Base-by-base conservation (phyloP, 2,888 invertebrate species). In the Cataglyphis cursor region DNA sequence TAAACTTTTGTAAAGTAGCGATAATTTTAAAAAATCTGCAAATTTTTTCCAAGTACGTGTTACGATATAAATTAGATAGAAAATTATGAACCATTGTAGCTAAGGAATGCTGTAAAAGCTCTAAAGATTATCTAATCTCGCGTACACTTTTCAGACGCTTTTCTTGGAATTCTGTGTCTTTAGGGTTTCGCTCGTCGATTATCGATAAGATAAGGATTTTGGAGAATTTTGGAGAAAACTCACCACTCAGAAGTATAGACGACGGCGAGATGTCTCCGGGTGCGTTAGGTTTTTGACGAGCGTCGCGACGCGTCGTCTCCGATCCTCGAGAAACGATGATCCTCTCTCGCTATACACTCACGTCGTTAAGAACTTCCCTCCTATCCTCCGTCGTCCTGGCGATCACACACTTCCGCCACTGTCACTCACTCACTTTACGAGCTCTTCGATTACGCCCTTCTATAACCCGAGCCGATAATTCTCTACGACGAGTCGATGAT, bases 211-310 rank as follows among this genome's bases (percentile, higher is more conserved):
- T 51, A 51, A 51, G 51, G 15, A 28, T 28, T 64, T 51, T 51
- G 18, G 24, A 18, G 38, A 24, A 31, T 10, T 18, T 44, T 61
- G 15, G 48, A 38, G 62, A 81, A 65, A 80, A 85, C 89, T 89
- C 54, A 90, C 89, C 90, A 90, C 90, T 90, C 18, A 35, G 44
- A 80, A 72, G 44, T 44, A 21, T 59, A n/a, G n/a, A 51, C 57
- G 87, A 65, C 75, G 62, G 75, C 81, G 65, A 73, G 85, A 76
- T 82, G 70, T 57, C 61, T 65, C 38, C 65, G 81, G 90, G 86
- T 81, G 82, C 87, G 88, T 85, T 86, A 82, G 86, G 85, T 85
- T 88, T 86, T 91, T 87, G 89, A 91, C 80, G 87, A 89, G 38
- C 61, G 72, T 59, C 72, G 59, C 51, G 51, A 51, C 51, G 91